phyloP scores from a whole-genome alignment of 2,888 invertebrate species.

The Caenorhabditis sp. region DNA sequence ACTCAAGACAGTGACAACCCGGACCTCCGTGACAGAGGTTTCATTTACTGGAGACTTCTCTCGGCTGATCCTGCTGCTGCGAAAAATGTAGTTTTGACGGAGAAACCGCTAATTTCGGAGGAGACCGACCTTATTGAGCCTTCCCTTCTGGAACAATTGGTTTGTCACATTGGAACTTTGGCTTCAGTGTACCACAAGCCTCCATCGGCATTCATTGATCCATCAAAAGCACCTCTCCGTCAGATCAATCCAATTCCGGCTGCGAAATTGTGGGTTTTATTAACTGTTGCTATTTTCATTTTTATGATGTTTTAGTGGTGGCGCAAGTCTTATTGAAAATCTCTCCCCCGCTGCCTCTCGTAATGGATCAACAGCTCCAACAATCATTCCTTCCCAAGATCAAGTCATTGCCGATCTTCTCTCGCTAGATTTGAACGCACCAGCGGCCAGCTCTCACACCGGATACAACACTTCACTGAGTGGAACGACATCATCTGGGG shows the following conservation, averaged over 20 bases:
- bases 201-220: slow-evolving; percentile 98
- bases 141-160: slow-evolving; percentile 96
- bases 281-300: background rate
- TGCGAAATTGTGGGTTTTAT: slow-evolving; percentile 48
- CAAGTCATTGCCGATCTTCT: slow-evolving; percentile 96
- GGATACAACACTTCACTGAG: slow-evolving; percentile 28
- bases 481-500: slow-evolving; percentile 64
- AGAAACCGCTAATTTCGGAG: slow-evolving; percentile 98
- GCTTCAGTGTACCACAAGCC: slow-evolving; percentile 99
- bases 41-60: slow-evolving; percentile 98
- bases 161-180: slow-evolving; percentile 96
- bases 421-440: slow-evolving; percentile 93
- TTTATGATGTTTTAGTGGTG: slow-evolving; percentile 26
- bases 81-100: slow-evolving; percentile 96
- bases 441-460: slow-evolving; percentile 49
- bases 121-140: slow-evolving; percentile 85
- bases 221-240: slow-evolving; percentile 84
- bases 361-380: slow-evolving; percentile 47
- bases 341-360: slow-evolving; percentile 36
- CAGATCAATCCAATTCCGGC: slow-evolving; percentile 61
- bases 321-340: slow-evolving; percentile 46
- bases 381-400: slow-evolving; percentile 88
- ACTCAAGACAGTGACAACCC: slow-evolving; percentile 95
- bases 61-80: slow-evolving; percentile 99
- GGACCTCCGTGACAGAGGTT: slow-evolving; percentile 96